phyloP scores from a whole-genome alignment of 2,888 invertebrate species.

The Esperia sulphurella region DNA sequence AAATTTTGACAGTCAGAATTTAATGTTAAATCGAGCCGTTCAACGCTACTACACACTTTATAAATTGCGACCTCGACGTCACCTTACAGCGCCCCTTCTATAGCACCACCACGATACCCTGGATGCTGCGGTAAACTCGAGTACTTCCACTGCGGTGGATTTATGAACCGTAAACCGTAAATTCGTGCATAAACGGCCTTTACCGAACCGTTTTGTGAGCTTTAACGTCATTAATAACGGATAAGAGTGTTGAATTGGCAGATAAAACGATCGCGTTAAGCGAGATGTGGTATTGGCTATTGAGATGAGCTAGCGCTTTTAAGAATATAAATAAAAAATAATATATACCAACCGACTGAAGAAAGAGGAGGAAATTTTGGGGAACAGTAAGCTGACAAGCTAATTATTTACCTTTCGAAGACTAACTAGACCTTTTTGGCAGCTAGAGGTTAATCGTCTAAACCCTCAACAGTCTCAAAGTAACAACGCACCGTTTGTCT shows the following conservation, averaged over 20 bases:
- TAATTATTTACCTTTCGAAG: no score
- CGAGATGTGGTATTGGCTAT: slow-evolving; percentile 21
- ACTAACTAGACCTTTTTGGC: no score
- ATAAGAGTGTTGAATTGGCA: slow-evolving; percentile 44
- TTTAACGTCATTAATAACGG: slow-evolving; percentile 45
- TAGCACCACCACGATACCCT: slow-evolving; percentile 9
- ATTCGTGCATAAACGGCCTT: slow-evolving; percentile 44
- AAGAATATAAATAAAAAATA: neutral
- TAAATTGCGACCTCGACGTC: neutral
- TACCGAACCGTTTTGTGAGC: slow-evolving; percentile 40
- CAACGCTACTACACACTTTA: no score
- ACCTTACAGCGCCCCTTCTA: neutral
- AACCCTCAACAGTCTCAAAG: no score
- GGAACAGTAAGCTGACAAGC: no score
- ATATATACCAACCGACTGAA: neutral
- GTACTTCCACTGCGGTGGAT: slow-evolving; percentile 35
- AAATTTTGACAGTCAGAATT: no score
- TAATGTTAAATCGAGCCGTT: no score
- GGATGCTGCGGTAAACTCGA: slow-evolving; percentile 31
- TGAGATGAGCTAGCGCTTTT: slow-evolving; percentile 8
- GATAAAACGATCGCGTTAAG: slow-evolving; percentile 33
- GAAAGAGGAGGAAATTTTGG: no score
- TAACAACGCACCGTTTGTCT: no score
- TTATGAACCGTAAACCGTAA: slow-evolving; percentile 57
- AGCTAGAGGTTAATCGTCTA: no score